phyloP scores from a whole-genome alignment of 2,113 vertebrate genomes.

The Chaenogobius annularis region DNA sequence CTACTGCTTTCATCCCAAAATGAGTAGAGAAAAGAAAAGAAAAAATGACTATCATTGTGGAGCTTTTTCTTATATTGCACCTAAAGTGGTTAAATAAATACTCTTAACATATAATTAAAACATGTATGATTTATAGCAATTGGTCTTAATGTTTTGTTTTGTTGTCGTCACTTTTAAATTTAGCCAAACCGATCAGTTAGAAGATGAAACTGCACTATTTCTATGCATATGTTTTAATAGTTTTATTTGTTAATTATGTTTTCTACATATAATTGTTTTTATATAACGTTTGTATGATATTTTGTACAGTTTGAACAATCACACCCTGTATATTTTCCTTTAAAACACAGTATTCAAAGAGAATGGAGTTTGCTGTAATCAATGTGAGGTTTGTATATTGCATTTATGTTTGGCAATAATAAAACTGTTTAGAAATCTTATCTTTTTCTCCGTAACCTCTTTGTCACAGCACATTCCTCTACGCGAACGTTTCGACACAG shows the following conservation, averaged over 20 bases:
- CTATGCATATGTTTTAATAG: slow-evolving; percentile 48
- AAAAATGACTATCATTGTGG: neutral
- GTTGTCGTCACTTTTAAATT: neutral
- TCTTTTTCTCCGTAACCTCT: neutral
- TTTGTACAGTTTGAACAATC: slow-evolving; percentile 45
- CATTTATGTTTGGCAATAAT: slow-evolving; percentile 28
- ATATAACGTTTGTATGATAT: slow-evolving; percentile 38
- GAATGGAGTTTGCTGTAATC: neutral
- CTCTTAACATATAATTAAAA: neutral
- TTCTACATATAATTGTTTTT: slow-evolving; percentile 28
- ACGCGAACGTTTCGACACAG: neutral
- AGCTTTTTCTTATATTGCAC: no score
- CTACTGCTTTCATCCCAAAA: neutral
- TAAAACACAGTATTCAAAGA: slow-evolving; percentile 11
- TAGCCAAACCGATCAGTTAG: neutral
- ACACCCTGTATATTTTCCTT: slow-evolving; percentile 18
- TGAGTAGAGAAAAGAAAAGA: neutral
- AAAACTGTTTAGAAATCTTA: slow-evolving; percentile 10
- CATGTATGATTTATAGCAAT: neutral
- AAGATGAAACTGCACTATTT: slow-evolving; percentile 21
- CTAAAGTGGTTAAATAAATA: neutral
- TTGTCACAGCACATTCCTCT: neutral
- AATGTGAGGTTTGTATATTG: slow-evolving; percentile 19
- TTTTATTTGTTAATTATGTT: slow-evolving; percentile 24
- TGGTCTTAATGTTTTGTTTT: neutral